Percentiles rank a stretch among this genome's conserved stretches.
Conservation (phyloP, 2,888 invertebrate species). For the Rhyacophila evoluta region DNA sequence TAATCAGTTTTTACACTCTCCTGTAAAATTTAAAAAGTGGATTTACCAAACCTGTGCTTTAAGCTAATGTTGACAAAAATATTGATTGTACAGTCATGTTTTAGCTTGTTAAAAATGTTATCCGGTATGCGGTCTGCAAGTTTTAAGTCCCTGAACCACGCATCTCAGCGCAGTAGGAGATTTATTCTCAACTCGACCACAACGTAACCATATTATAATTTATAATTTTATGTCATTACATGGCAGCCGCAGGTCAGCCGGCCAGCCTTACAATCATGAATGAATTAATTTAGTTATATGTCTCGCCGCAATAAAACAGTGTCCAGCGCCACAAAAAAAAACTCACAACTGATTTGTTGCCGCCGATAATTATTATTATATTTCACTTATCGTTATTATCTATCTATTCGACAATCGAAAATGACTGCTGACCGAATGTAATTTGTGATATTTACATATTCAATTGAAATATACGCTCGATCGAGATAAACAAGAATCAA, state of each 20-base stretch:
- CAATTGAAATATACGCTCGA: neutral
- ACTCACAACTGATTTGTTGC: neutral
- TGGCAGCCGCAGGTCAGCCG: neutral
- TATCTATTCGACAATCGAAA: neutral
- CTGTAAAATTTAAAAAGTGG: too few relatives aligned
- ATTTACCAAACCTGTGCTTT: too few relatives aligned
- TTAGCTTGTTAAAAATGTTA: too few relatives aligned
- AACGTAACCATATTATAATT: neutral
- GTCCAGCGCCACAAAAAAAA: neutral
- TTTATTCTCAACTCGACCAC: neutral
- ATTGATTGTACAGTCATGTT: too few relatives aligned
- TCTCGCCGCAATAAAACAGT: constrained; percentile 10
- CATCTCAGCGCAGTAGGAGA: constrained; percentile 5
- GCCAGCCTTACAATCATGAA: constrained; percentile 5
- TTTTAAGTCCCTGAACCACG: neutral
- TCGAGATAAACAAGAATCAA: neutral
- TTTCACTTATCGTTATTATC: neutral
- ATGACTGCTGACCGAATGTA: neutral
- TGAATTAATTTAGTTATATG: constrained; percentile 13
- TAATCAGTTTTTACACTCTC: too few relatives aligned
- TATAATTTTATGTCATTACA: constrained; percentile 10
- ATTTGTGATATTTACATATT: neutral
- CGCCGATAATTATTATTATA: neutral
- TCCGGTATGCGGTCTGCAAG: neutral
- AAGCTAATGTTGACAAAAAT: too few relatives aligned